A percentile compares a stretch with the other conserved stretches of the same genome.
Conservation (phyloP, 2,797 vertebrate genomes). For the Acanthis flammea region DNA sequence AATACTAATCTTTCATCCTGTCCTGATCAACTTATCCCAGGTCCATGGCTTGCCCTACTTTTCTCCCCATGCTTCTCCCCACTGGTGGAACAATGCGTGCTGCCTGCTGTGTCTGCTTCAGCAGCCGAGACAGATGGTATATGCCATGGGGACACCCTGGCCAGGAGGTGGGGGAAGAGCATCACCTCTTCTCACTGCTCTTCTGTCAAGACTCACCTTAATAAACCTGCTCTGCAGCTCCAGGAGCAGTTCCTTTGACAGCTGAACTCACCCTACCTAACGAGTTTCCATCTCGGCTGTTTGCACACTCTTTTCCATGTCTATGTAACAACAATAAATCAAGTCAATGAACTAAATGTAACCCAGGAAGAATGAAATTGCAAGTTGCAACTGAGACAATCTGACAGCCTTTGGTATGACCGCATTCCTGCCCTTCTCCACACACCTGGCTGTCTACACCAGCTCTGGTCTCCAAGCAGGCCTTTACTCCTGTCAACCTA, state of each 20-base stretch:
- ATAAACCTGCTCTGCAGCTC: neutral
- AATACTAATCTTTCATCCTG: neutral
- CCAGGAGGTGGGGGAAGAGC: neutral
- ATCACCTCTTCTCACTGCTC: neutral
- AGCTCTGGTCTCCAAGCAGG: neutral
- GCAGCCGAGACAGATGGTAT: accelerated
- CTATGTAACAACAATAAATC: neutral
- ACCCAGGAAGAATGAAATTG: neutral
- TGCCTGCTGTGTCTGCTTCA: neutral
- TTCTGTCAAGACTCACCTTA: neutral
- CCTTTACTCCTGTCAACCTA: neutral
- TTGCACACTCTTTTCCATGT: neutral
- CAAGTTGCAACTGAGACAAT: neutral
- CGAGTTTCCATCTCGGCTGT: neutral
- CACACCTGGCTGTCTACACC: neutral
- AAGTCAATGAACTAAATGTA: neutral
- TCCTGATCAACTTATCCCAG: neutral
- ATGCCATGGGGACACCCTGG: neutral
- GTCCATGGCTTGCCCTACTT: neutral
- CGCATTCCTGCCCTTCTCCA: neutral
- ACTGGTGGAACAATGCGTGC: neutral
- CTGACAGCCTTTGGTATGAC: neutral
- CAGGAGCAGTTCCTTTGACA: neutral
- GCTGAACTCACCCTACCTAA: neutral
- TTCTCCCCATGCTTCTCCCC: neutral